Conservation (phyloP, 2,888 invertebrate genomes). For the Amiota communis region DNA sequence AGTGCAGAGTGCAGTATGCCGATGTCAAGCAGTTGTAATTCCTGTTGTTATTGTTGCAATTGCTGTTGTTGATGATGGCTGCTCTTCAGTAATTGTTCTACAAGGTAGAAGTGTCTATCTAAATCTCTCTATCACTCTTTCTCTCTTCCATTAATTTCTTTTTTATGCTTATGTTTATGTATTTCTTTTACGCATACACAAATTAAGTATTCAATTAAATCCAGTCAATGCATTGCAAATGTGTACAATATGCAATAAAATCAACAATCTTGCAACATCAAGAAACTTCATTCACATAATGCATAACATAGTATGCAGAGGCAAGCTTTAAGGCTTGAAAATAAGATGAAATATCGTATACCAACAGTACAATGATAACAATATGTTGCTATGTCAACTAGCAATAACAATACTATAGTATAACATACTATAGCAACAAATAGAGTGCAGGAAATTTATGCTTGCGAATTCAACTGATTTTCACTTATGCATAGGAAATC, state of each 20-base stretch:
- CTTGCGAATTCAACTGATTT: constrained; percentile 1
- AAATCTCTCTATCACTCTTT: background rate
- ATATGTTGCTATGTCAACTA: background rate
- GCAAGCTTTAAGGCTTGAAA: background rate
- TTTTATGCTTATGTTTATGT: constrained; percentile 39
- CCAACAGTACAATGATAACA: background rate
- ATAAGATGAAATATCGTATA: background rate
- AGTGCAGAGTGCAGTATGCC: background rate
- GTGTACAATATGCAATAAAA: background rate
- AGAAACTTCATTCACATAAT: no score
- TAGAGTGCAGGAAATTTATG: background rate
- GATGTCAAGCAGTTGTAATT: constrained; percentile 10
- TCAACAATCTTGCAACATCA: constrained; percentile 16
- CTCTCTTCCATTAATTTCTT: background rate
- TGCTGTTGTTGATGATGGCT: constrained; percentile 43
- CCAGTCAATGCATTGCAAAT: constrained; percentile 25
- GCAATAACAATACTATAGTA: background rate
- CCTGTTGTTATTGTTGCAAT: constrained; percentile 30
- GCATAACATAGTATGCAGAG: no score
- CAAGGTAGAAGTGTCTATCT: background rate
- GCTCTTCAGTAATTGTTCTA: constrained; percentile 62
- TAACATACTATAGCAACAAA: background rate
- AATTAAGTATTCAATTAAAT: constrained; percentile 58
- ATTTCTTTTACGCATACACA: constrained; percentile 27
- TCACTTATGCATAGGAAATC: constrained; percentile 25